Conservation (phyloP, 2,797 vertebrate species). For the Ctenosaura bakeri region DNA sequence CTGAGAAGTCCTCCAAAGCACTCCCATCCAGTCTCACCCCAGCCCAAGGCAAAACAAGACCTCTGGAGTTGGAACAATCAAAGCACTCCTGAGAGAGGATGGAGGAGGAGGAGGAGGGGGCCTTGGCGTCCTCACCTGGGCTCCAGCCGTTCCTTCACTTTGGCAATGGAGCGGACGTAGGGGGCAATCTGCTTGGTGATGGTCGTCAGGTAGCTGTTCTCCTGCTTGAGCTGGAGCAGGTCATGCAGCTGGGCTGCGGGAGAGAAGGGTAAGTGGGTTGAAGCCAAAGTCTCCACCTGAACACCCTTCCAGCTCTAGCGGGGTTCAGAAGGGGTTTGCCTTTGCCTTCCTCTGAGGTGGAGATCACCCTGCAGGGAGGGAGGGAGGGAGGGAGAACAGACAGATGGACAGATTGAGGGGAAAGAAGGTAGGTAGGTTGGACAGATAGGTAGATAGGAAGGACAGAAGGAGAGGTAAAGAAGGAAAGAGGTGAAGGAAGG, state of each 20-base stretch:
- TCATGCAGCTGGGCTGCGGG: conserved; percentile 91
- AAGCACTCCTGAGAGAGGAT: too few relatives aligned
- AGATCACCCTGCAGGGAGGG: too few relatives aligned
- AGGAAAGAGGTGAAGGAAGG: not conserved
- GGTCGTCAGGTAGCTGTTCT: conserved; percentile 90
- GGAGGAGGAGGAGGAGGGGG: too few relatives aligned
- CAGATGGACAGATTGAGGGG: not conserved
- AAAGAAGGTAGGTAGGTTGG: not conserved
- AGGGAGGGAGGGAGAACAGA: too few relatives aligned
- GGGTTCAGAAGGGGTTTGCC: too few relatives aligned
- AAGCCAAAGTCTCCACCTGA: too few relatives aligned
- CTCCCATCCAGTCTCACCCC: too few relatives aligned
- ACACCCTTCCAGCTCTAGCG: too few relatives aligned
- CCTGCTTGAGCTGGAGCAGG: conserved; percentile 91
- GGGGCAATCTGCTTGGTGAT: conserved; percentile 92
- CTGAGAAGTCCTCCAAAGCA: not conserved
- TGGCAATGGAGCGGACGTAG: conserved; percentile 92
- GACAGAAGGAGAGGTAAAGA: not conserved
- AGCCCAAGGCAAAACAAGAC: too few relatives aligned
- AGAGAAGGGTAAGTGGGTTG: not conserved
- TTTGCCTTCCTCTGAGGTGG: too few relatives aligned
- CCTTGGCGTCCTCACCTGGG: conserved; percentile 84
- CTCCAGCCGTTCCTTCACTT: conserved; percentile 93
- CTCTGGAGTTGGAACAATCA: too few relatives aligned
- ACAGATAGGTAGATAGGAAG: not conserved